Evolutionary conservation across 2,797 vertebrate species (phyloP), one percentile per base, ranked within the genome.

Genomic region (Psittacula derbiana): DNA sequence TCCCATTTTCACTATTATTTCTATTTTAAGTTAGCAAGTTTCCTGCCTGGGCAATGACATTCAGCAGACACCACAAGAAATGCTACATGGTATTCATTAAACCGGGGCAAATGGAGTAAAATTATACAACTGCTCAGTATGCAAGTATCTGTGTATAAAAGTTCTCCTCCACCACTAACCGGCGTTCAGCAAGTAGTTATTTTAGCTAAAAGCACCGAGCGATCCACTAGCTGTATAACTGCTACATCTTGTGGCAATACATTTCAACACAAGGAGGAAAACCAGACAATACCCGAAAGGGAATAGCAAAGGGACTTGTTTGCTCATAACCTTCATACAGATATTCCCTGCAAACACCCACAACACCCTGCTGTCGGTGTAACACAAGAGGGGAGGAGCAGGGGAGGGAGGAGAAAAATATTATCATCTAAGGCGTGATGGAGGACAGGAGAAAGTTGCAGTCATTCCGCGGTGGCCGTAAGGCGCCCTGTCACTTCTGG

Each of bases 201-300:
- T 96, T 94, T 74, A 86, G 95, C 94, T 65, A 90, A 96, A 96
- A 92, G 95, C 94, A 70, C 72, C 86, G 21, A 95, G 90, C 80
- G 74, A 79, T 88, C 95, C 93, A 96, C 97, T 92, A 71, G 96
- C 97, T 97, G 97, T 96, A 81, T 94, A 96, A 98, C 96, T 97
- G 97, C 98, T 98, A 98, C 98, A 98, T 98, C 98, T 98, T 98
- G 98, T 94, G 98, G 98, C 95, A 95, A 96, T 40, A 95, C 90
- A 89, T 91, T 93, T 96, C 96, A 97, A 69, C 96, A 96, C 97
- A 98, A 91, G 97, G 84, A 96, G 83, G 87, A 88, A 81, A 96
- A 94, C 72, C 96, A 97, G 96, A 97, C 97, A 98, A 98, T 97
- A 97, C 98, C 95, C 96, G 97, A 92, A 97, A 97, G 96, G 95